Evolutionary conservation across 2,888 invertebrate species (phyloP).

Genomic region (Drosophila kanekoi): DNA sequence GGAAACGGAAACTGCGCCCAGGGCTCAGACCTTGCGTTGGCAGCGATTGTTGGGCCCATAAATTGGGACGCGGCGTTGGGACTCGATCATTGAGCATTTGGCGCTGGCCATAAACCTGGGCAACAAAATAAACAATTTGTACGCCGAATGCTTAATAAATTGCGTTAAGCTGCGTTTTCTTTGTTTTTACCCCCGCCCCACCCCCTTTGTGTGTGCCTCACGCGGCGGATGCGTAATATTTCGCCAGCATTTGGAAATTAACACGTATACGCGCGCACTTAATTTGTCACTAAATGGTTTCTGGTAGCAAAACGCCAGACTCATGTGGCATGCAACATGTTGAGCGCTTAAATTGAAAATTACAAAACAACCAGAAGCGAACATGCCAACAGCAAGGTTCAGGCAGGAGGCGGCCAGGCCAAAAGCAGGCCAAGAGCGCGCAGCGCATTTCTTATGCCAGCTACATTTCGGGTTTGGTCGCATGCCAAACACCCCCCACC

Average conservation of each 20-base stretch:
- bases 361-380: conserved; percentile 58
- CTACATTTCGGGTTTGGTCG: conserved; percentile 42
- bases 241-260: conserved; percentile 63
- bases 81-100: conserved; percentile 42
- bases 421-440: neutral
- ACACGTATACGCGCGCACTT: conserved; percentile 72
- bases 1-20: conserved; percentile 9
- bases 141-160: conserved; percentile 69
- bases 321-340: conserved; percentile 74
- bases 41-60: conserved; percentile 68
- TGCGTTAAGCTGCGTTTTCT: conserved; percentile 62
- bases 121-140: conserved; percentile 79
- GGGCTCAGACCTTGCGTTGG: conserved; percentile 7
- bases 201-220: conserved; percentile 3
- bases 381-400: conserved; percentile 42
- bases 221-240: conserved; percentile 63
- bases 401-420: neutral
- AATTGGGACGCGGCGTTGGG: conserved; percentile 39
- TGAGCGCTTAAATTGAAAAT: conserved; percentile 76
- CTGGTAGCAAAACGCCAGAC: conserved; percentile 30
- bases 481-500: neutral
- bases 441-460: conserved; percentile 39
- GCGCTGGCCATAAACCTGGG: conserved; percentile 40
- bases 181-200: neutral
- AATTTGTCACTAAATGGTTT: conserved; percentile 77